Evolutionary conservation across 2,888 invertebrate genomes (phyloP).

Genomic region (Pantelozetes paolii): DNA sequence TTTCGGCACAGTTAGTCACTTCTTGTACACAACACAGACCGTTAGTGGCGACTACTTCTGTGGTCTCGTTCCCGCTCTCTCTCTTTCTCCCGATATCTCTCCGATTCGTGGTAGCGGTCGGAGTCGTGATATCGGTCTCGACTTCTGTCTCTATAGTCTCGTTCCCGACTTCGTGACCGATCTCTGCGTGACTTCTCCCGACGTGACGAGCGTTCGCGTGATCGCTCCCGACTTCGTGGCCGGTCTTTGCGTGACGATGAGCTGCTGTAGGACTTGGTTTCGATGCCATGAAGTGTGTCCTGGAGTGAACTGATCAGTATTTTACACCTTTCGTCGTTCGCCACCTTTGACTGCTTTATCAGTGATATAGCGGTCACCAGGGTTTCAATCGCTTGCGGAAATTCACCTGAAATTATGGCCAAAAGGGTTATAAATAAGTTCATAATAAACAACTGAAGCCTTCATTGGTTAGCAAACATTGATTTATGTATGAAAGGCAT

Average conservation of each 20-base stretch:
- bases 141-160: constrained; percentile 63
- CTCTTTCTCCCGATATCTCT: constrained; percentile 53
- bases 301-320: constrained; percentile 93
- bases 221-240: constrained; percentile 72
- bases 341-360: constrained; percentile 95
- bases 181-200: constrained; percentile 50
- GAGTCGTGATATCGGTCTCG: constrained; percentile 60
- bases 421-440: background rate
- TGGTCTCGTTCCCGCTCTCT: constrained; percentile 38
- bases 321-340: constrained; percentile 94
- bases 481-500: background rate
- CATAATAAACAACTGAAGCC: background rate
- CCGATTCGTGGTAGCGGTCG: constrained; percentile 49
- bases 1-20: constrained; percentile 4
- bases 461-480: constrained; percentile 14
- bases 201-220: constrained; percentile 51
- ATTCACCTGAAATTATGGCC: constrained; percentile 64
- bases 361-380: constrained; percentile 96
- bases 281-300: constrained; percentile 94
- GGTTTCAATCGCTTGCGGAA: constrained; percentile 96
- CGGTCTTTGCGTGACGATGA: constrained; percentile 53
- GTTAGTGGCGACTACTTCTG: constrained; percentile 40
- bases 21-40: background rate
- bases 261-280: constrained; percentile 90
- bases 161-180: constrained; percentile 52